These are phyloP conservation scores for Cordilura impudica DNA, from an alignment of 2,888 invertebrate species.

Conservation along the genomic window DNA sequence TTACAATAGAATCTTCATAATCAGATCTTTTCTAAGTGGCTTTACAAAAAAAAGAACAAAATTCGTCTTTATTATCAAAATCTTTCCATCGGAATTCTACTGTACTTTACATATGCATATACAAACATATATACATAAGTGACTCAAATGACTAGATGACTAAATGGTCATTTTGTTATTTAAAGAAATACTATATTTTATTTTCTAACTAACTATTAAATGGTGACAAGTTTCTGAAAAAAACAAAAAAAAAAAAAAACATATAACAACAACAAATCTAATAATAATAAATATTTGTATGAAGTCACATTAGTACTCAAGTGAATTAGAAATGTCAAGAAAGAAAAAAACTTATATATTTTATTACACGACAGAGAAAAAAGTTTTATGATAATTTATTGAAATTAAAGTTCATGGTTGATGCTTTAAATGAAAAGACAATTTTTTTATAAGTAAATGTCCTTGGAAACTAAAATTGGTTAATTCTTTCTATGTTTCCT, in stretches of 20 bases:
- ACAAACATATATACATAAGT: slow-evolving; percentile 24
- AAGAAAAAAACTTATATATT: too few relatives aligned
- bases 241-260: neutral
- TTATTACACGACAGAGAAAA: neutral
- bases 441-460: too few relatives aligned
- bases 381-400: neutral
- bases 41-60: neutral
- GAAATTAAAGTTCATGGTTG: too few relatives aligned
- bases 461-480: too few relatives aligned
- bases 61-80: too few relatives aligned
- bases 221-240: slow-evolving; percentile 43
- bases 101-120: neutral
- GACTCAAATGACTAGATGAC: slow-evolving; percentile 20
- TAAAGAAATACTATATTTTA: slow-evolving; percentile 36
- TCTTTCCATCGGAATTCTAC: too few relatives aligned
- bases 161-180: slow-evolving; percentile 51
- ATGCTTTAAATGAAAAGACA: too few relatives aligned
- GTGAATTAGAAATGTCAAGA: neutral
- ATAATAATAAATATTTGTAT: slow-evolving; percentile 32
- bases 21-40: too few relatives aligned
- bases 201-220: slow-evolving; percentile 46
- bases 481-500: too few relatives aligned
- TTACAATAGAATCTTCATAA: too few relatives aligned
- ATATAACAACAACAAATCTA: too few relatives aligned
- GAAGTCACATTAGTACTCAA: slow-evolving; percentile 27